Percentiles rank a stretch among this genome's conserved stretches.
Conservation (phyloP, 2,888 invertebrate genomes). For the Timandra comae region DNA sequence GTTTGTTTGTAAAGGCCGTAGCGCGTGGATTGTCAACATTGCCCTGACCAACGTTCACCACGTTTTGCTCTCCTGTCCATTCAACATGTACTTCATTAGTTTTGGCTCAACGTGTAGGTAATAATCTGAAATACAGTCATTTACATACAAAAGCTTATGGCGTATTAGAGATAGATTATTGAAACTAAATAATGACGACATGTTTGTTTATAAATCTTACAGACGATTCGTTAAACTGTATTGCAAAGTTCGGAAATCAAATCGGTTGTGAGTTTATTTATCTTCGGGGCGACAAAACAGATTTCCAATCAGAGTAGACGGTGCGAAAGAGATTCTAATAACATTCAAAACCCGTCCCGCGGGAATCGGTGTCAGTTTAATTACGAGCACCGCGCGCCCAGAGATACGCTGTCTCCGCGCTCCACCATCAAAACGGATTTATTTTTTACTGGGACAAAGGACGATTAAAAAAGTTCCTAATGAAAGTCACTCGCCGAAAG, state of each 20-base stretch:
- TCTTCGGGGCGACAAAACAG: constrained; percentile 45
- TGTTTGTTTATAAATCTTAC: too few species aligned
- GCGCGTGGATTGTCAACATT: constrained; percentile 48
- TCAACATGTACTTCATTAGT: constrained; percentile 12
- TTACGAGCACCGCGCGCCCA: constrained; percentile 51
- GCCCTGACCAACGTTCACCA: constrained; percentile 27
- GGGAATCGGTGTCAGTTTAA: constrained; percentile 70
- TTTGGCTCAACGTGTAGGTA: neutral
- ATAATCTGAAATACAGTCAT: neutral
- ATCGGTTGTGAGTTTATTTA: constrained; percentile 27
- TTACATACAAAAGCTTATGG: too few species aligned
- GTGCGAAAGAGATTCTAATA: constrained; percentile 73
- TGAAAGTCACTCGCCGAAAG: constrained; percentile 60
- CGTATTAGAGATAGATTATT: too few species aligned
- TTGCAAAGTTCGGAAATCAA: constrained; percentile 16
- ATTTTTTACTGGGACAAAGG: constrained; percentile 69
- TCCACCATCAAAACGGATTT: constrained; percentile 61
- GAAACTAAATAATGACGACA: too few species aligned
- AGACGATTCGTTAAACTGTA: constrained; percentile 1
- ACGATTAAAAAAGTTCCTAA: constrained; percentile 75
- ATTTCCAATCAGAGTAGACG: constrained; percentile 69
- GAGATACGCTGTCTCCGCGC: constrained; percentile 46
- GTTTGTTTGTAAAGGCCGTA: constrained; percentile 53
- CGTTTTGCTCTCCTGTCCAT: constrained; percentile 28
- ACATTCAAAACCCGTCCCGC: constrained; percentile 73